Percentiles rank a stretch among this genome's conserved stretches.
phyloP scores from a whole-genome alignment of 2,797 vertebrate genomes.

The Ispidina lecontei region DNA sequence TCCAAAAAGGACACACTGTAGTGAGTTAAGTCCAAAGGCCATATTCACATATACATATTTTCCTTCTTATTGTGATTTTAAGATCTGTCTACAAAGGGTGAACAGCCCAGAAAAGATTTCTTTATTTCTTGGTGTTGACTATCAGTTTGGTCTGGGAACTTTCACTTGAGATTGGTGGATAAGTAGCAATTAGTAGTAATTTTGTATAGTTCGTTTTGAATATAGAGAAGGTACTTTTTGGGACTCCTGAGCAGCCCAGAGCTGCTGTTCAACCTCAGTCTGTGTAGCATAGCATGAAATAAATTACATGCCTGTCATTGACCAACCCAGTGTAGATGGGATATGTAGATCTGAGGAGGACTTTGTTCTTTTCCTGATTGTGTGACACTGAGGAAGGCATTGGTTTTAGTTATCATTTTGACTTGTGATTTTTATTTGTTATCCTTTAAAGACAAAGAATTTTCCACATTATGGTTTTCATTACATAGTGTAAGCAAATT shows the following conservation, averaged over 20 bases:
- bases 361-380: not conserved
- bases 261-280: not conserved
- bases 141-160: not conserved
- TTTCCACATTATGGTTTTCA: conserved; percentile 25
- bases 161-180: not conserved
- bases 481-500: conserved; percentile 27
- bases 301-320: not conserved
- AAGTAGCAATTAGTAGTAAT: not conserved
- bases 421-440: conserved; percentile 40
- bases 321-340: not conserved
- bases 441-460: conserved; percentile 23
- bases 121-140: not conserved
- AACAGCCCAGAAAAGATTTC: not conserved
- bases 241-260: not conserved
- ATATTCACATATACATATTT: not conserved
- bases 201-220: not conserved
- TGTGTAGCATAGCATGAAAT: not conserved
- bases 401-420: not conserved
- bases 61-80: not conserved
- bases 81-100: not conserved
- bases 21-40: not conserved
- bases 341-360: not conserved
- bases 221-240: not conserved
- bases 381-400: not conserved
- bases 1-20: not conserved